Percentiles rank a stretch among this genome's conserved stretches.
Conservation (phyloP, 2,797 vertebrate species). For the Gallinago solitaria region DNA sequence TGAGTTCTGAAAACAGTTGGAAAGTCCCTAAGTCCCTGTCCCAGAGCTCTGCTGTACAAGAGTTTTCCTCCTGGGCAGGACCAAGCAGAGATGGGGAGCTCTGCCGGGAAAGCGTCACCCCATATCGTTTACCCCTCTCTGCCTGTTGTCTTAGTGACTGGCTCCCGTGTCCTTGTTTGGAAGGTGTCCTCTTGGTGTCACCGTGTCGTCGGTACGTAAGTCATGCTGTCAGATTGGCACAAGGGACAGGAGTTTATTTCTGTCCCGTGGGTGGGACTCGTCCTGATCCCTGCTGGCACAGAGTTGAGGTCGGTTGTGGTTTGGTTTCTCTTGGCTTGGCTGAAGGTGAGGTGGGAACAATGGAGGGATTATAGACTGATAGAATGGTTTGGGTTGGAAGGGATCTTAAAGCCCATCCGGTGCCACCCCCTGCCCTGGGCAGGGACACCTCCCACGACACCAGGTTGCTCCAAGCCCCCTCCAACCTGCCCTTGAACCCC, state of each 20-base stretch:
- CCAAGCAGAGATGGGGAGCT: fast-evolving
- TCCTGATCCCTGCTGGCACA: neutral
- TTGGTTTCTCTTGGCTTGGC: neutral
- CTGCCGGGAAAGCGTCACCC: neutral
- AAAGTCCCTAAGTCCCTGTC: neutral
- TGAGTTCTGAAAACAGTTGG: neutral
- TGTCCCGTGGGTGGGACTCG: neutral
- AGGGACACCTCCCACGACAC: neutral
- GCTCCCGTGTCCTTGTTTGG: neutral
- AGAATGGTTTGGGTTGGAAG: neutral
- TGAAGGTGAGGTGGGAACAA: fast-evolving
- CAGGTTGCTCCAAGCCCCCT: too few relatives aligned
- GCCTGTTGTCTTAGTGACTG: neutral
- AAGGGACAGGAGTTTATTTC: neutral
- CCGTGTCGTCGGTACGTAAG: fast-evolving
- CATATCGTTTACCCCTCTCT: neutral
- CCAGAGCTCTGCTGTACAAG: neutral
- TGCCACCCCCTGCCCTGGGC: neutral
- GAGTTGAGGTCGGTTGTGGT: fast-evolving
- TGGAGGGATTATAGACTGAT: neutral
- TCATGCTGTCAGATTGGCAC: neutral
- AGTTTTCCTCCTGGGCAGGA: neutral
- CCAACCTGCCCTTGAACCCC: too few relatives aligned
- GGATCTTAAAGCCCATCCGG: neutral
- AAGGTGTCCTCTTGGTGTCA: neutral